Percentiles rank a stretch among this genome's conserved stretches.
Conservation (phyloP, 2,797 vertebrate genomes). For the Tamandua tetradactyla region DNA sequence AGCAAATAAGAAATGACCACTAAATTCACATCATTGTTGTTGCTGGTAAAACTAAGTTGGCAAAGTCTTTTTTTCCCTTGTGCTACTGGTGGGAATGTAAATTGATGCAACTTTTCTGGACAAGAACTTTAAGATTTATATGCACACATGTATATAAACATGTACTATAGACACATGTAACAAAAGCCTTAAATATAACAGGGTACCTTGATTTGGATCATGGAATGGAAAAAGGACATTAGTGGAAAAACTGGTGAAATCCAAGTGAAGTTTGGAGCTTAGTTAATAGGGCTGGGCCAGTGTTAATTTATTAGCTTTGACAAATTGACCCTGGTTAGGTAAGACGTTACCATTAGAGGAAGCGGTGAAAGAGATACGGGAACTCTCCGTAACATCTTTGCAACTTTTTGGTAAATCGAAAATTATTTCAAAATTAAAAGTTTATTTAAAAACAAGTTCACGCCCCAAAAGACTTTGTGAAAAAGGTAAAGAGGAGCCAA, state of each 20-base stretch:
- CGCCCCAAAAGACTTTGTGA: too few species aligned
- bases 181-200: slow-evolving; percentile 34
- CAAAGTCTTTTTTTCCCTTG: not conserved
- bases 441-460: not conserved
- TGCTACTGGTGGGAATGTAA: not conserved
- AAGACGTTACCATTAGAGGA: not conserved
- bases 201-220: not conserved
- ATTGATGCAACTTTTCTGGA: not conserved
- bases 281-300: not conserved
- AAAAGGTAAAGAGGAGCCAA: too few species aligned
- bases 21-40: not conserved
- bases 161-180: not conserved
- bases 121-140: not conserved
- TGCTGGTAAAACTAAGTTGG: not conserved
- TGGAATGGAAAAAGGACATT: not conserved
- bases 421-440: slow-evolving; percentile 52
- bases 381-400: not conserved
- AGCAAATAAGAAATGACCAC: not conserved
- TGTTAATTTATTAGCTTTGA: not conserved
- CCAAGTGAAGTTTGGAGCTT: not conserved
- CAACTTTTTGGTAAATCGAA: slow-evolving; percentile 18
- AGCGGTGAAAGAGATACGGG: not conserved
- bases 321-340: not conserved
- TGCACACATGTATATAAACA: not conserved
- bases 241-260: not conserved